A percentile compares a stretch with the other conserved stretches of the same genome.
These are phyloP conservation scores for Nasonovia ribisnigri DNA, from an alignment of 2,888 invertebrate genomes.

Conservation along the genomic window DNA sequence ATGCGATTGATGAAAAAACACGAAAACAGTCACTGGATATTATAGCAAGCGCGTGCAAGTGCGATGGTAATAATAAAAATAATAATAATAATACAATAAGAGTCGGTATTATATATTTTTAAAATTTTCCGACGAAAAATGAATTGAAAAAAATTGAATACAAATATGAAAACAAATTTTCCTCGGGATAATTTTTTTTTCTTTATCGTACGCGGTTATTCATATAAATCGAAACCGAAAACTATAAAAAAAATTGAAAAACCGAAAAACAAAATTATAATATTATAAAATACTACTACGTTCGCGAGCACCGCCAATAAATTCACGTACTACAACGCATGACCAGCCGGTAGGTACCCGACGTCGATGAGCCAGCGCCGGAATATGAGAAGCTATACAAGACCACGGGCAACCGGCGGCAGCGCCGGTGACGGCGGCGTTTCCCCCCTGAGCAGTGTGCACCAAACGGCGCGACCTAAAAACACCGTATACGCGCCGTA, in stretches of 20 bases:
- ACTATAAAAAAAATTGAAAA: conserved; percentile 13
- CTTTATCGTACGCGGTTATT: neutral
- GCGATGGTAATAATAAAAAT: conserved; percentile 9
- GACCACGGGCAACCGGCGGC: conserved; percentile 64
- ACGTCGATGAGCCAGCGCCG: conserved; percentile 65
- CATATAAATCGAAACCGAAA: neutral
- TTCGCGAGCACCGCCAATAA: conserved; percentile 52
- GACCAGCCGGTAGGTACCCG: conserved; percentile 61
- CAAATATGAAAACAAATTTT: conserved; percentile 14
- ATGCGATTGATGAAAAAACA: conserved; percentile 15
- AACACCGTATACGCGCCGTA: conserved; percentile 13
- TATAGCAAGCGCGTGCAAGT: conserved; percentile 10
- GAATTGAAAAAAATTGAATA: neutral
- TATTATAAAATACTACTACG: conserved; percentile 53
- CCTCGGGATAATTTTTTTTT: conserved; percentile 16
- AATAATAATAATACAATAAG: neutral
- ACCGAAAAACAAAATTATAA: conserved; percentile 2
- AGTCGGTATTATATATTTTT: conserved; percentile 30
- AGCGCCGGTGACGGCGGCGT: conserved; percentile 51
- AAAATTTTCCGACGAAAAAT: conserved; percentile 43
- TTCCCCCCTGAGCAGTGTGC: conserved; percentile 56
- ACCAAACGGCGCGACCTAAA: conserved; percentile 34
- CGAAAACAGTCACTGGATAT: conserved; percentile 39
- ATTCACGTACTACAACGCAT: conserved; percentile 59
- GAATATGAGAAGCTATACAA: conserved; percentile 65